Percentiles rank a stretch among this genome's conserved stretches.
phyloP scores from a whole-genome alignment of 2,797 vertebrate genomes.

The Cottoperca gobio region DNA sequence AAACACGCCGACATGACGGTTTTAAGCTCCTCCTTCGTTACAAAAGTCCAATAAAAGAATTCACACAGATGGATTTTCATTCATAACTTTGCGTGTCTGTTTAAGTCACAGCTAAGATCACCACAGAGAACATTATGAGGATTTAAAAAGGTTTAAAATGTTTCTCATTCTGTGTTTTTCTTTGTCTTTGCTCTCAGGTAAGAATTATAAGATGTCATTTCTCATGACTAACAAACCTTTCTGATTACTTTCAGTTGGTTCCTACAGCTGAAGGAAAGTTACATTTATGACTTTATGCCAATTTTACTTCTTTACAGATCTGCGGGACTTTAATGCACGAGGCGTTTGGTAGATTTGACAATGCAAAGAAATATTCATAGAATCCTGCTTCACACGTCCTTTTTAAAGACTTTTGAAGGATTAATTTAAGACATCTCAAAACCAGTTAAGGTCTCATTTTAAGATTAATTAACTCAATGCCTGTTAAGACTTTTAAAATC shows the following conservation, averaged over 20 bases:
- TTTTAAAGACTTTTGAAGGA: too few relatives aligned
- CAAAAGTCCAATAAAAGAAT: not conserved
- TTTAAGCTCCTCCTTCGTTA: constrained; percentile 28
- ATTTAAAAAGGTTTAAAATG: constrained; percentile 10
- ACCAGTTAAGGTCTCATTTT: too few relatives aligned
- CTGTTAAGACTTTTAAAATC: too few relatives aligned
- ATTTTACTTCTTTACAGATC: too few relatives aligned
- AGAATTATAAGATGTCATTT: not conserved
- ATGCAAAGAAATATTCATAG: too few relatives aligned
- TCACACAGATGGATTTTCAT: not conserved
- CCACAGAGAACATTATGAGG: not conserved
- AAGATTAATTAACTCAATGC: too few relatives aligned
- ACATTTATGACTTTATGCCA: too few relatives aligned
- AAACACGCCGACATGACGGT: not conserved
- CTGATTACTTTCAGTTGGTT: not conserved
- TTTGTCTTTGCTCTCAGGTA: constrained; percentile 47
- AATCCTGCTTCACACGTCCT: too few relatives aligned
- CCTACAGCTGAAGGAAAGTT: too few relatives aligned
- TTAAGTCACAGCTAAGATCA: not conserved
- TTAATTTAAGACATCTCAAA: too few relatives aligned
- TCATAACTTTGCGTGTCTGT: not conserved
- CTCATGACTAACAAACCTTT: accelerated
- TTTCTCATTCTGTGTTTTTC: not conserved
- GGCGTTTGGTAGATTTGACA: too few relatives aligned
- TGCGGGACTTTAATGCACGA: too few relatives aligned